Conservation (phyloP, 2,113 vertebrate species). For the Prolemur simus region DNA sequence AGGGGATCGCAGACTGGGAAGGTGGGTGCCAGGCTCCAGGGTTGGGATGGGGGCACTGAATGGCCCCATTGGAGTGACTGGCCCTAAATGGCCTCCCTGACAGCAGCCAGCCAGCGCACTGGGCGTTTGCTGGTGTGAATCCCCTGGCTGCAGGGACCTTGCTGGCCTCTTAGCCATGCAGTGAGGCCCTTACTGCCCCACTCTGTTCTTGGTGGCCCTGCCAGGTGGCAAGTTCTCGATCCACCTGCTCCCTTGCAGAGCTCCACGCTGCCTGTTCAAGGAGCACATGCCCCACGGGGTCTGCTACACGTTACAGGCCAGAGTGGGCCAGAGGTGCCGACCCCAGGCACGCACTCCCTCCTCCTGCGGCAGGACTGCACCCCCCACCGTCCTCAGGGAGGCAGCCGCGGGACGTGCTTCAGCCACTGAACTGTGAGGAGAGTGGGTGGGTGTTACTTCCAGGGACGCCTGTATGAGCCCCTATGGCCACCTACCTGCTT, state of each 20-base stretch:
- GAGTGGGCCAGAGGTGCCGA: too few relatives aligned
- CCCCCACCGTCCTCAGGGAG: background rate
- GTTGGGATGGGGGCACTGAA: too few relatives aligned
- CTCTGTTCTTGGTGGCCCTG: background rate
- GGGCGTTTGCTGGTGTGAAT: background rate
- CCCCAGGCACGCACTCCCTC: background rate
- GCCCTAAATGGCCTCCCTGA: background rate
- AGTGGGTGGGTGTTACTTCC: background rate
- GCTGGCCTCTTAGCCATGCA: rapidly evolving
- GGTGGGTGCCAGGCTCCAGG: background rate
- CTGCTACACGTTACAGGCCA: background rate
- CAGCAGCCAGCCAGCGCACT: background rate
- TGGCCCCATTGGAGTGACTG: background rate
- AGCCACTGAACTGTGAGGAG: background rate
- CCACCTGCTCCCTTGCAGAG: background rate
- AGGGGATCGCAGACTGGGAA: background rate
- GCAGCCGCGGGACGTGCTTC: background rate
- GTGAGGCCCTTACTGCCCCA: background rate
- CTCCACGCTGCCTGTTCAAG: background rate
- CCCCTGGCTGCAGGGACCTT: background rate
- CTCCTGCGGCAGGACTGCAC: background rate
- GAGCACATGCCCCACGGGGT: background rate
- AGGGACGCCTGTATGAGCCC: background rate
- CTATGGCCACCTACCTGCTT: too few relatives aligned
- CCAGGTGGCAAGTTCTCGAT: background rate